phyloP scores from a whole-genome alignment of 2,888 invertebrate species.

The Lacanobia wlatinum region DNA sequence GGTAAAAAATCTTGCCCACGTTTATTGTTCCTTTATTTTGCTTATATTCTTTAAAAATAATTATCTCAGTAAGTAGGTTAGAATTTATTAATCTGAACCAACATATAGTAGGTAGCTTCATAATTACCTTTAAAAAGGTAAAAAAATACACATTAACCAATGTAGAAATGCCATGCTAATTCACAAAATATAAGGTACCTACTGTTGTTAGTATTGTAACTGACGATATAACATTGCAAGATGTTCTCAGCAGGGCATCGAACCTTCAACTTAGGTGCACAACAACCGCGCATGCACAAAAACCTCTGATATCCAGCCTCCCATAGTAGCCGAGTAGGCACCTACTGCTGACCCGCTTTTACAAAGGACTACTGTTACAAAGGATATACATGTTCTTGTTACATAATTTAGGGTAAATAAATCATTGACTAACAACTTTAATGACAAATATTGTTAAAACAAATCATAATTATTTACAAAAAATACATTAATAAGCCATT shows the following conservation, averaged over 20 bases:
- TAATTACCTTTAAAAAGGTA: neutral
- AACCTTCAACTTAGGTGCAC: constrained; percentile 17
- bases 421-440: no score
- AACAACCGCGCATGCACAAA: neutral
- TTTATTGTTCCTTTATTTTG: constrained; percentile 17
- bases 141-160: neutral
- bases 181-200: neutral
- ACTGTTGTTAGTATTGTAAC: neutral
- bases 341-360: no score
- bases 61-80: neutral
- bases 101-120: neutral
- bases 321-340: no score
- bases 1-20: constrained; percentile 1
- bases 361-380: no score
- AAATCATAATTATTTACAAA: constrained; percentile 1
- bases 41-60: constrained; percentile 12
- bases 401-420: neutral
- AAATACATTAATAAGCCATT: neutral
- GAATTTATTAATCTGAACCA: neutral
- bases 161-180: neutral
- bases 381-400: neutral
- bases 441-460: neutral
- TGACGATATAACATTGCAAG: constrained; percentile 2
- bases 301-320: no score
- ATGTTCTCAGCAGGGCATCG: constrained; percentile 25